phyloP scores from a whole-genome alignment of 1,140 invertebrate species.

The Drosophila willistoni region DNA sequence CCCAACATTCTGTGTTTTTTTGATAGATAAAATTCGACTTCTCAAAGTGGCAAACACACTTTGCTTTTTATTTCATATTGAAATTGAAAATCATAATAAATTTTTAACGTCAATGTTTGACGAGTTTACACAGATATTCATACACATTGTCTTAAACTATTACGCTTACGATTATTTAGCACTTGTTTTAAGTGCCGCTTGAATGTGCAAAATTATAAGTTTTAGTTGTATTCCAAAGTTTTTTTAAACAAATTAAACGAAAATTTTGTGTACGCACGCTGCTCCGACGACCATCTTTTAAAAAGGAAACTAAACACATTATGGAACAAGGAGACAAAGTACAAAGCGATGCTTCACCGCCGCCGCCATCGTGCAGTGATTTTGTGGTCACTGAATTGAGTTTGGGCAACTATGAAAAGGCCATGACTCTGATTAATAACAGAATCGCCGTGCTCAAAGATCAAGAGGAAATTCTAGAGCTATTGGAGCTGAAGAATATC shows the following conservation, averaged over 20 bases:
- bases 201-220: conserved; percentile 40
- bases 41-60: too few species aligned
- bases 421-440: conserved; percentile 48
- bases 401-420: conserved; percentile 52
- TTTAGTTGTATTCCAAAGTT: background rate
- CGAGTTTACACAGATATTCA: background rate
- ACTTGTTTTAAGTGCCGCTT: background rate
- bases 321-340: background rate
- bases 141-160: background rate
- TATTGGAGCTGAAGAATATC: conserved; percentile 65
- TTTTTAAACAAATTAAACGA: conserved; percentile 35
- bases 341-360: background rate
- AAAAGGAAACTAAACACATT: conserved; percentile 1
- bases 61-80: background rate
- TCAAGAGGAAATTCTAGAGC: conserved; percentile 36
- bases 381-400: conserved; percentile 41
- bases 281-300: conserved; percentile 14
- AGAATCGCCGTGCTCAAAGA: conserved; percentile 7
- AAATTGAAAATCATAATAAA: background rate
- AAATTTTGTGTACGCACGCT: conserved; percentile 73
- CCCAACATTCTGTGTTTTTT: too few species aligned
- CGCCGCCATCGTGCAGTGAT: conserved; percentile 8
- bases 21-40: too few species aligned
- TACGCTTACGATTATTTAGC: background rate
- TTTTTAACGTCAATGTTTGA: too few species aligned